Base-by-base conservation (phyloP, 2,797 vertebrate species). In the Ptychadena robeensis region DNA sequence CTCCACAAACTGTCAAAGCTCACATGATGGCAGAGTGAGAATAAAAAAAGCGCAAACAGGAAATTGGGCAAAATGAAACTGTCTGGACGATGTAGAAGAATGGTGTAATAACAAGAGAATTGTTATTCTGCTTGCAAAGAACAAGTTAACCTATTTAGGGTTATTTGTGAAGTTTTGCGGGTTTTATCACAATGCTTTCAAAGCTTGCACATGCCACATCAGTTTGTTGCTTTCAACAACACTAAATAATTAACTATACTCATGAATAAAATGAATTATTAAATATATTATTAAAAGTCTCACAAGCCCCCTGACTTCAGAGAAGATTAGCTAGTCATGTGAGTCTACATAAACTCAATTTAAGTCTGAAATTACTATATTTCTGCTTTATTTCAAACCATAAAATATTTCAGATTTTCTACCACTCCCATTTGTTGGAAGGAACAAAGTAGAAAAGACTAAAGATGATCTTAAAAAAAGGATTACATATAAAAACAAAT, bases 1-100 rank as follows among this genome's bases (percentile, higher is more conserved):
- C 88, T 88, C 88, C 88, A 91, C 88, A 90, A 91, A 91, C 90
- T 86, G 89, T 85, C 89, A 87, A 76, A 0, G 80, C 87, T 91
- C 90, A 91, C 90, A 91, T 91, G 90, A 90, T 87, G 87, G 25
- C 61, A 18, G 15, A 87, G 82, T 83, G 87, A 87, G 87, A 85
- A 85, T 85, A 85, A 80, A 85, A 87, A 87, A 81, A 87, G 88
- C 87, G 88, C 86, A 90, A 91, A 91, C 90, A 92, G 91, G 89
- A 92, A 92, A 91, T 82, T 89, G 88, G 90, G 89, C 88, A 91
- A 92, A 91, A 79, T 79, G 64, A 78, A 68, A 64, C 64, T 27
- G 40, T 31, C 59, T 61, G 59, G 59, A 61, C 59, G 2, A 61
- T 61, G n/a, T 61, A 61, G 25, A 25, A 25, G 59, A 27, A 25